Conservation (phyloP, 2,888 invertebrate species). For the Lasioglossum leucozonium region DNA sequence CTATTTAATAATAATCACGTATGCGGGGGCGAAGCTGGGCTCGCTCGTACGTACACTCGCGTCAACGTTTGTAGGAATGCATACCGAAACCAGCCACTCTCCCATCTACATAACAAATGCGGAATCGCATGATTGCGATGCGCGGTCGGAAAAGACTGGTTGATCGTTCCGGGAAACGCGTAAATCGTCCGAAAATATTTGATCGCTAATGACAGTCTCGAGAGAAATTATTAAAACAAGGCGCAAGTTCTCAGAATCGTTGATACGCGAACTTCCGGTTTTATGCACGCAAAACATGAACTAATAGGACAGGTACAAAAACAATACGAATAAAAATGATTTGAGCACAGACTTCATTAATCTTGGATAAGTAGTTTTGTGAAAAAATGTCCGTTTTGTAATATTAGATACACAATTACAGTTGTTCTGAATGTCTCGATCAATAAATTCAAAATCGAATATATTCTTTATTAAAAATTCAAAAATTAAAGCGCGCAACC, state of each 20-base stretch:
- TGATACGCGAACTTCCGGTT: background rate
- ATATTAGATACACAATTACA: background rate
- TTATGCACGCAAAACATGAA: background rate
- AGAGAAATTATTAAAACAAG: background rate
- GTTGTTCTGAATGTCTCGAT: background rate
- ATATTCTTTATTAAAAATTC: no score
- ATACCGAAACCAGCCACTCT: constrained; percentile 21
- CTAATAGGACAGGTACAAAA: background rate
- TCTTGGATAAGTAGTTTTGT: background rate
- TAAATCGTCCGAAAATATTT: background rate
- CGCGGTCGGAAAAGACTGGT: constrained; percentile 26
- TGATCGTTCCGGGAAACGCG: constrained; percentile 1
- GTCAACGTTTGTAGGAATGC: constrained; percentile 40
- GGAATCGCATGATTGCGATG: constrained; percentile 42
- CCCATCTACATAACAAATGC: constrained; percentile 53
- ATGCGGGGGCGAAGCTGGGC: constrained; percentile 49
- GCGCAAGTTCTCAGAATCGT: background rate
- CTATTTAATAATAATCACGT: constrained; percentile 69
- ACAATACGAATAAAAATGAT: background rate
- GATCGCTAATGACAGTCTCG: background rate
- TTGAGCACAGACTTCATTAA: background rate
- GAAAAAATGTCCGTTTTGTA: background rate
- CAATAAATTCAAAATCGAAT: background rate
- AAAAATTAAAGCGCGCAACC: background rate
- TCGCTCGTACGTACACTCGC: constrained; percentile 11